Percentiles rank a stretch among this genome's conserved stretches.
Conservation (phyloP, 1,140 invertebrate species). For the Meloidogyne hapla region DNA sequence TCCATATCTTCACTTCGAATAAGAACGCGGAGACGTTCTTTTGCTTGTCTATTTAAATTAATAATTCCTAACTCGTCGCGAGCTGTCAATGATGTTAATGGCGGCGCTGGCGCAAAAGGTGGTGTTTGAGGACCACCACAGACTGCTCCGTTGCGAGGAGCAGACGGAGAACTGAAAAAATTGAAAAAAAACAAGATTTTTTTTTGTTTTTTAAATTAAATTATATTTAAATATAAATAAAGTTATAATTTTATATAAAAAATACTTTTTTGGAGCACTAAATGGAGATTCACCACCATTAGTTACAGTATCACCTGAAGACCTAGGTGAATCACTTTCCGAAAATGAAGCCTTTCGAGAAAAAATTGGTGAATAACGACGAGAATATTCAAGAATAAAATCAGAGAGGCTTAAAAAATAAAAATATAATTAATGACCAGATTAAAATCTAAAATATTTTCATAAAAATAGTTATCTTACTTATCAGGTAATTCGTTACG, state of each 20-base stretch:
- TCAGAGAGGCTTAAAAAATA: slow-evolving; percentile 60
- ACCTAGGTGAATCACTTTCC: not conserved
- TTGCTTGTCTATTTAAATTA: slow-evolving; percentile 42
- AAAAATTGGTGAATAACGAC: slow-evolving; percentile 44
- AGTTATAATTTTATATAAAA: not conserved
- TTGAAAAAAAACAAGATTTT: not conserved
- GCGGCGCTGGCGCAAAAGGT: not conserved
- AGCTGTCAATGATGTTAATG: slow-evolving; percentile 1
- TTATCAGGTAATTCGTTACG: slow-evolving; percentile 16
- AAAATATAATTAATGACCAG: not conserved
- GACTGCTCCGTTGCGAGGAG: slow-evolving; percentile 38
- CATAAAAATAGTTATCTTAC: too few relatives aligned
- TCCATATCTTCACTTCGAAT: slow-evolving; percentile 60
- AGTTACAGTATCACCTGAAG: not conserved
- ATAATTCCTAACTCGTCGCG: not conserved
- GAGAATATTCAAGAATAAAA: slow-evolving; percentile 64
- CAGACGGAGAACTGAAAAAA: slow-evolving; percentile 48
- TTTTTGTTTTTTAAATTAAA: too few relatives aligned
- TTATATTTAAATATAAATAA: too few relatives aligned
- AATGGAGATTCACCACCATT: slow-evolving; percentile 43
- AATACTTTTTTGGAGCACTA: slow-evolving; percentile 48
- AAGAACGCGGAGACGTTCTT: slow-evolving; percentile 50
- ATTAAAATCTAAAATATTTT: too few relatives aligned
- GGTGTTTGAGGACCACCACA: not conserved
- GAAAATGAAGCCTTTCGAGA: slow-evolving; percentile 17